Evolutionary conservation across 92 coral and sea anemone species (phyloP), one percentile per base, ranked within the genome.

Genomic region (Actinernus sp.): DNA sequence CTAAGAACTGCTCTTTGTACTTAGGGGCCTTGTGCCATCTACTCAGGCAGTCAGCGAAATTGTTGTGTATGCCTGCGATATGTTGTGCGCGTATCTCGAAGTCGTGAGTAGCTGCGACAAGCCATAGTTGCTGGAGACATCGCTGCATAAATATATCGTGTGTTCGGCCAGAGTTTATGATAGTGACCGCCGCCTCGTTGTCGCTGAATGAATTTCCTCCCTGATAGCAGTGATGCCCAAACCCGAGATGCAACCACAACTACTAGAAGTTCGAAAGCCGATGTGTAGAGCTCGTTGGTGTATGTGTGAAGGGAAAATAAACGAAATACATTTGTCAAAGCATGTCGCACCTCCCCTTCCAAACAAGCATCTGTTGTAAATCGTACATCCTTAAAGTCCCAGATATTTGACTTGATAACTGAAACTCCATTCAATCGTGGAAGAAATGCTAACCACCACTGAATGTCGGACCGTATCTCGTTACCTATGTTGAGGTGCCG

Each of bases 61-160:
- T 31, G 12, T 66, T 44, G 12, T 77, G 84, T 19, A 14, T 43
- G 10, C 76, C 76, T 3, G 61, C 46, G 18, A 76, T 61, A 17
- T 65, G 69, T 33, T 25, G 22, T 1, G 44, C 62, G 7, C 44
- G 46, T 11, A 58, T 37, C 48, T 77, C 69, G 3, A 77, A 57
- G 11, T 77, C 63, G 32, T 28, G 37, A 3, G 31, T 18, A 32
- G 76, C 68, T 18, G 76, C 44, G 16, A 39, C 26, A 23, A 76
- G 30, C 84, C 71, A 77, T 4, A 77, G 33, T 18, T 67, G 79
- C 31, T 45, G 61, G 1, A 72, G 54, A 30, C 79, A 72, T 39
- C 61, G 45, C 44, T 72, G 70, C 79, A 50, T 60, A 11, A 59
- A 72, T 34, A 43, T 31, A 34, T 72, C 79, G n/a, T 22, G 34